Percentiles rank a stretch among this genome's conserved stretches.
Conservation (phyloP, 2,888 invertebrate species). For the Megalurothrips usitatus region DNA sequence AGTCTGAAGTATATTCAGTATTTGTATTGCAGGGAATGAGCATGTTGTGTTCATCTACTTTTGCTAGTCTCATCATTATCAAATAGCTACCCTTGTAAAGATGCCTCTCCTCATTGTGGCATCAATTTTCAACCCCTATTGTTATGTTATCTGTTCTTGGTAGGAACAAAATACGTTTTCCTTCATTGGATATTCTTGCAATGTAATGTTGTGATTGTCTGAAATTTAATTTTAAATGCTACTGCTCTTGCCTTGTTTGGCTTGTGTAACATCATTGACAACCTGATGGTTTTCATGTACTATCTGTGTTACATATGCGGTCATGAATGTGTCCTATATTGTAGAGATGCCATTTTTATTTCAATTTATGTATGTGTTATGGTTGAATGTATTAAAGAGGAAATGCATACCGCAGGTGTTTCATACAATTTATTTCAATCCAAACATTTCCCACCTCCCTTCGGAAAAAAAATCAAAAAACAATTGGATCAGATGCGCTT, state of each 20-base stretch:
- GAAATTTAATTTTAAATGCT: not conserved
- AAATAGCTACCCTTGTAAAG: not conserved
- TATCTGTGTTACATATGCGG: not conserved
- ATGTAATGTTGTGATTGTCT: not conserved
- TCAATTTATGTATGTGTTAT: not conserved
- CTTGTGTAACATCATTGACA: not conserved
- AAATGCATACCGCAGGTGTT: not conserved
- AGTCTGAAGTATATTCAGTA: slow-evolving; percentile 19
- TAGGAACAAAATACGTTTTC: not conserved
- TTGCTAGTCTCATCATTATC: not conserved
- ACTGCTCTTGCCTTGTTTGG: not conserved
- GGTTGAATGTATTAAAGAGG: not conserved
- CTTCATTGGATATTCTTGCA: not conserved
- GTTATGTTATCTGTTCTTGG: not conserved
- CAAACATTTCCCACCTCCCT: not conserved
- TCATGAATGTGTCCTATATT: not conserved
- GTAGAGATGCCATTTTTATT: too few species aligned
- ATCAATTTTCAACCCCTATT: not conserved
- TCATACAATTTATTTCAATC: not conserved
- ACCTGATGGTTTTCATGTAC: not conserved
- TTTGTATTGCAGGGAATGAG: not conserved
- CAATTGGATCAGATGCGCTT: too few species aligned
- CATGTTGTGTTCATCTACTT: not conserved
- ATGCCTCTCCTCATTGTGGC: not conserved
- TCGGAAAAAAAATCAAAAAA: too few species aligned